A percentile compares a stretch with the other conserved stretches of the same genome.
phyloP scores from a whole-genome alignment of 2,797 vertebrate species.

The Gymnocypris eckloni region DNA sequence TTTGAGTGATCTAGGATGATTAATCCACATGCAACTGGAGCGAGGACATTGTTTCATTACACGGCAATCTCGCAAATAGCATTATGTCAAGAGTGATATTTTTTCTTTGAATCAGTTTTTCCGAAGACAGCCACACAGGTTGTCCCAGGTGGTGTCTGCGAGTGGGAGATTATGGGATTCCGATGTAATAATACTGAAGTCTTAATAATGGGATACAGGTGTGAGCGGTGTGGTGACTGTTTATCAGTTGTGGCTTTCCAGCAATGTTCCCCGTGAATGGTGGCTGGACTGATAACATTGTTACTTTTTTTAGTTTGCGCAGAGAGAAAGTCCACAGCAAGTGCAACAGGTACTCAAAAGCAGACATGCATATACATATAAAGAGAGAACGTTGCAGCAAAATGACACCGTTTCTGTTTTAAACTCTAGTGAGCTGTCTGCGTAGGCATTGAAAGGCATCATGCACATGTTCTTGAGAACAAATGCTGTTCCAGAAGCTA shows the following conservation, averaged over 20 bases:
- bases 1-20: not conserved
- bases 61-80: not conserved
- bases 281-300: constrained; percentile 36
- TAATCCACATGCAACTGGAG: not conserved
- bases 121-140: not conserved
- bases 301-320: not conserved
- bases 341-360: not conserved
- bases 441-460: not conserved
- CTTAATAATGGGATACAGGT: constrained; percentile 61
- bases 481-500: not conserved
- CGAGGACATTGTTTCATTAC: constrained; percentile 31
- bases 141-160: constrained; percentile 42
- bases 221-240: constrained; percentile 38
- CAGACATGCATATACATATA: not conserved
- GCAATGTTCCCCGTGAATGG: not conserved
- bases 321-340: not conserved
- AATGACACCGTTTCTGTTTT: not conserved
- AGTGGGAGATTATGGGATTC: constrained; percentile 36
- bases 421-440: not conserved
- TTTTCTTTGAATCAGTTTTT: constrained; percentile 14
- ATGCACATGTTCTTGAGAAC: not conserved
- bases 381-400: not conserved
- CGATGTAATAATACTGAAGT: constrained; percentile 19
- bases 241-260: constrained; percentile 14
- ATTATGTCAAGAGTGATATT: constrained; percentile 32